Percentiles rank a stretch among this genome's conserved stretches.
phyloP scores from a whole-genome alignment of 92 coral and sea anemone species.

The Palythoa grandis region DNA sequence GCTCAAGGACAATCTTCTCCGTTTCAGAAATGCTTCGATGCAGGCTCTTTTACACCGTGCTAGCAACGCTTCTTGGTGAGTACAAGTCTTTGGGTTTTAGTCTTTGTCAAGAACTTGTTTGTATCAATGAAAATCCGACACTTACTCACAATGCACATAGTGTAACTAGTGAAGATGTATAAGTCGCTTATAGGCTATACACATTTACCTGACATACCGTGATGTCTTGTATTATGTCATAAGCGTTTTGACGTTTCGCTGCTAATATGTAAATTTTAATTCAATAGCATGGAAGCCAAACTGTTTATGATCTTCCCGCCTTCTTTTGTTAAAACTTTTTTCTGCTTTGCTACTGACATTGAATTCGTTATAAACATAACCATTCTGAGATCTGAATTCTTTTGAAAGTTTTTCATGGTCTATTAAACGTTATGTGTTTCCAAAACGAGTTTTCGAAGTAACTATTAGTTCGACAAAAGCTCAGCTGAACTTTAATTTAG shows the following conservation, averaged over 20 bases:
- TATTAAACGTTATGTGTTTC: neutral
- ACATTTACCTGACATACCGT: neutral
- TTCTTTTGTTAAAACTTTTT: slow-evolving; percentile 47
- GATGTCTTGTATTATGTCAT: neutral
- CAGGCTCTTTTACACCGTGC: neutral
- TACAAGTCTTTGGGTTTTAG: neutral
- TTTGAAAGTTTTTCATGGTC: slow-evolving; percentile 37
- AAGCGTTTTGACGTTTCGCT: neutral
- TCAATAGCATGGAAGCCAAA: neutral
- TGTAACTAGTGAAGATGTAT: neutral
- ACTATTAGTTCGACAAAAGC: no score
- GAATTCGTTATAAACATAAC: slow-evolving; percentile 34
- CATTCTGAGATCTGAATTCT: neutral
- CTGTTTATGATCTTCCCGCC: slow-evolving; percentile 42
- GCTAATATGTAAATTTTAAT: slow-evolving; percentile 34
- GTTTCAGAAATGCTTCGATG: slow-evolving; percentile 37
- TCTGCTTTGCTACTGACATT: slow-evolving; percentile 30
- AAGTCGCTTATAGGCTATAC: neutral
- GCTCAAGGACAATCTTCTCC: neutral
- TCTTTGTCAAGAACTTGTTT: neutral
- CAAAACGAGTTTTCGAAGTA: neutral
- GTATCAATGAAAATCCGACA: neutral
- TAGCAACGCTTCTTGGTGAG: slow-evolving; percentile 18
- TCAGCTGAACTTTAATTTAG: no score
- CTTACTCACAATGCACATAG: neutral